These are phyloP conservation scores for Rhopalosiphum maidis DNA, from an alignment of 1,140 invertebrate species.

Conservation along the genomic window DNA sequence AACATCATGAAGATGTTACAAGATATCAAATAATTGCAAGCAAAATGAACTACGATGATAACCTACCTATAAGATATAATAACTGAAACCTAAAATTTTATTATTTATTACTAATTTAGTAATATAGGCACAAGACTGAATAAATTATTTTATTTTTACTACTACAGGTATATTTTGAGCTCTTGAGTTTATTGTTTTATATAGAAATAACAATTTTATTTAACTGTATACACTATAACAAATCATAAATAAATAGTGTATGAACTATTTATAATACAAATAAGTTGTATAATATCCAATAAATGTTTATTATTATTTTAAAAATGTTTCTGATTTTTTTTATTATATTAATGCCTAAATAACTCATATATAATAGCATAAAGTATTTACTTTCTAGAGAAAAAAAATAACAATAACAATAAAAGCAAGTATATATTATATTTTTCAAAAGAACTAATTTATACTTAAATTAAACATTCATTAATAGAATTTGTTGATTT, in stretches of 20 bases:
- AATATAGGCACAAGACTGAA: too few relatives aligned
- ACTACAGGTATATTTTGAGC: not conserved
- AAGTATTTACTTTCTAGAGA: not conserved
- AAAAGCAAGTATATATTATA: not conserved
- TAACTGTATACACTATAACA: not conserved
- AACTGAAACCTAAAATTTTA: not conserved
- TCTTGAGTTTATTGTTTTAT: not conserved
- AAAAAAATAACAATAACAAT: not conserved
- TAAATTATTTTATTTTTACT: not conserved
- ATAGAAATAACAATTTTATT: slow-evolving; percentile 2
- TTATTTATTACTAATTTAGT: not conserved
- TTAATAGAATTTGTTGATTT: not conserved
- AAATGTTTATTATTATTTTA: slow-evolving; percentile 1
- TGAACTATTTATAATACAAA: not conserved
- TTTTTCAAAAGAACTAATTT: not conserved
- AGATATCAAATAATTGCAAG: not conserved
- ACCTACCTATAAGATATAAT: not conserved
- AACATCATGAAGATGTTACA: not conserved
- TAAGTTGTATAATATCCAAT: not conserved
- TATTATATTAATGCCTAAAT: not conserved
- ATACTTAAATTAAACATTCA: not conserved
- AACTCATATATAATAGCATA: not conserved
- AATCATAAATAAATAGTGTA: not conserved
- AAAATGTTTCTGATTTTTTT: not conserved
- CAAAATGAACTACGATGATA: not conserved